Base-by-base conservation (phyloP, 2,888 invertebrate species). In the Drosophila dives region DNA sequence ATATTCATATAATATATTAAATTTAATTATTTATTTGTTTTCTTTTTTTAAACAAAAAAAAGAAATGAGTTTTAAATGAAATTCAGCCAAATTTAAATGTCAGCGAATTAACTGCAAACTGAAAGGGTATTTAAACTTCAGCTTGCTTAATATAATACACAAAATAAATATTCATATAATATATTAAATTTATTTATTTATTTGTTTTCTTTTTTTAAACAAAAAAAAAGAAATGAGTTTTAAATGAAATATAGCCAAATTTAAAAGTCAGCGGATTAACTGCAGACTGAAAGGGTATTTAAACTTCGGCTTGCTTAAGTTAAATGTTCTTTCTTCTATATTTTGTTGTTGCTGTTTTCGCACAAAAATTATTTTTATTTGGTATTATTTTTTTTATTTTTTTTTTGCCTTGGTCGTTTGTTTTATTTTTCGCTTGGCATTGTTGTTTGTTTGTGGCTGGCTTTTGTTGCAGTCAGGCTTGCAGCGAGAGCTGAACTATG, bases 401-500 rank as follows among this genome's bases (percentile, higher is more conserved):
- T 65, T 70, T 79, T 77, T 72, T 64, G 66, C 71, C 74, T 64
- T 74, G 67, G 59, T 66, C 77, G 77, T 78, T 63, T 82, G 65
- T 72, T 82, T 82, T 72, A 70, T 70, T 75, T 75, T 71, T 71
- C 60, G 70, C 63, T 77, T 77, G 66, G 79, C 76, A 67, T 78
- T 82, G 83, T 85, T 80, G 86, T 90, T 80, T 82, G 79, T 77
- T 77, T 85, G 75, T 86, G 78, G 77, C 69, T 81, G 74, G 79
- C 89, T 84, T 79, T 89, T 90, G 88, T 90, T 84, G 90, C 90
- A 83, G 55, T 55, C 38, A 38, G 54, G 36, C 54, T 36, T 34
- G 73, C 63, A 62, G 65, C 65, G 40, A 12, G 63, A 65, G 85
- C 76, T 92, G 90, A 92, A 89, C 90, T 91, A 90, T 92, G 92